phyloP scores from a whole-genome alignment of 2,888 invertebrate genomes.

The Troides oblongomaculatus region DNA sequence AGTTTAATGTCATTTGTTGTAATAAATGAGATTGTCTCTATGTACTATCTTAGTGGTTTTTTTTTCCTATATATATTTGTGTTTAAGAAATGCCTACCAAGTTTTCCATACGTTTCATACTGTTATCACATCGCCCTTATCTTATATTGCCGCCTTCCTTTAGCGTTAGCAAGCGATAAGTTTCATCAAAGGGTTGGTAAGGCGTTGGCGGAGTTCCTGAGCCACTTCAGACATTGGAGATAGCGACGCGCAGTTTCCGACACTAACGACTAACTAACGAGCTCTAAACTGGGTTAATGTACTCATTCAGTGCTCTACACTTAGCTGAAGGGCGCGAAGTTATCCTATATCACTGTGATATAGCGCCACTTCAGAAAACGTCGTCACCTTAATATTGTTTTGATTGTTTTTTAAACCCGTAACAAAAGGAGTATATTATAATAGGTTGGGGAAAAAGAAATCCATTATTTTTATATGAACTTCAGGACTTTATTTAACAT shows the following conservation, averaged over 20 bases:
- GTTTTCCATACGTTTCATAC: too few species aligned
- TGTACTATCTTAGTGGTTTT: too few species aligned
- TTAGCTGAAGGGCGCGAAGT: conserved; percentile 16
- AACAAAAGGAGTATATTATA: not conserved
- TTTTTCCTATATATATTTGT: too few species aligned
- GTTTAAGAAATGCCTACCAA: too few species aligned
- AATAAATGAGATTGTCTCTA: too few species aligned
- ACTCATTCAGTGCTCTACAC: conserved; percentile 36
- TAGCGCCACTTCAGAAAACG: not conserved
- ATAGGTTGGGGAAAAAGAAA: too few species aligned
- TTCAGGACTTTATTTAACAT: too few species aligned
- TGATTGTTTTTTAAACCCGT: not conserved
- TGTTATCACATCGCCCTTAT: too few species aligned
- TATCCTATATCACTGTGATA: not conserved
- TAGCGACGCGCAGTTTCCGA: conserved; percentile 33
- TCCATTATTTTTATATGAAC: too few species aligned
- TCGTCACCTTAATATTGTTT: not conserved
- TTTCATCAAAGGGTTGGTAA: conserved; percentile 31
- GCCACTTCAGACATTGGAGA: conserved; percentile 36
- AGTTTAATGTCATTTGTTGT: too few species aligned
- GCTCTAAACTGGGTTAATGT: conserved; percentile 47
- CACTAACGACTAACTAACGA: conserved; percentile 39
- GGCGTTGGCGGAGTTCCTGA: conserved; percentile 31
- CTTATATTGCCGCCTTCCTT: not conserved
- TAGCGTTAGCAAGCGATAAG: conserved; percentile 21